Conservation (phyloP, 2,888 invertebrate species). For the Schizaphis graminum region DNA sequence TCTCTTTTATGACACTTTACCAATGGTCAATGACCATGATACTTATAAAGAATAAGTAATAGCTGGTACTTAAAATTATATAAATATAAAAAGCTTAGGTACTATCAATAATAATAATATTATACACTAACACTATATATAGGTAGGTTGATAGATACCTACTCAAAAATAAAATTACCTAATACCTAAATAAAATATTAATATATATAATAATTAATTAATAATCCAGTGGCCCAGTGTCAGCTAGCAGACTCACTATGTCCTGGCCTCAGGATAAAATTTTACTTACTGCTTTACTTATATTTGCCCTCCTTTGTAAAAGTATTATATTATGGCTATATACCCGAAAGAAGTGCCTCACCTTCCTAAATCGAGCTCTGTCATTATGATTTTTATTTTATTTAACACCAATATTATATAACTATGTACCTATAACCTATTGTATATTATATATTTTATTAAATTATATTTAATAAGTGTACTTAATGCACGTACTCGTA, state of each 20-base stretch:
- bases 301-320: not conserved
- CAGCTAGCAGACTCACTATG: not conserved
- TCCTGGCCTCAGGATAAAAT: not conserved
- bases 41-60: not conserved
- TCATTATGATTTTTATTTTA: not conserved
- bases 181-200: too few relatives aligned
- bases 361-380: not conserved
- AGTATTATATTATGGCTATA: not conserved
- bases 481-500: too few relatives aligned
- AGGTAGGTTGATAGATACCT: too few relatives aligned
- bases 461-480: too few relatives aligned
- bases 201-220: not conserved
- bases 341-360: not conserved
- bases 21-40: not conserved
- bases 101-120: too few relatives aligned
- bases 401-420: too few relatives aligned
- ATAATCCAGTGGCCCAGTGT: not conserved
- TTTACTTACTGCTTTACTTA: not conserved
- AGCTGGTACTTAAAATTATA: too few relatives aligned
- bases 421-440: too few relatives aligned
- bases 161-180: too few relatives aligned
- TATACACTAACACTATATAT: too few relatives aligned
- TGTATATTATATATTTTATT: too few relatives aligned
- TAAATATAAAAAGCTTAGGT: too few relatives aligned
- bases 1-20: not conserved